Conservation (phyloP, 2,797 vertebrate genomes). For the Rhinoraja longicauda region DNA sequence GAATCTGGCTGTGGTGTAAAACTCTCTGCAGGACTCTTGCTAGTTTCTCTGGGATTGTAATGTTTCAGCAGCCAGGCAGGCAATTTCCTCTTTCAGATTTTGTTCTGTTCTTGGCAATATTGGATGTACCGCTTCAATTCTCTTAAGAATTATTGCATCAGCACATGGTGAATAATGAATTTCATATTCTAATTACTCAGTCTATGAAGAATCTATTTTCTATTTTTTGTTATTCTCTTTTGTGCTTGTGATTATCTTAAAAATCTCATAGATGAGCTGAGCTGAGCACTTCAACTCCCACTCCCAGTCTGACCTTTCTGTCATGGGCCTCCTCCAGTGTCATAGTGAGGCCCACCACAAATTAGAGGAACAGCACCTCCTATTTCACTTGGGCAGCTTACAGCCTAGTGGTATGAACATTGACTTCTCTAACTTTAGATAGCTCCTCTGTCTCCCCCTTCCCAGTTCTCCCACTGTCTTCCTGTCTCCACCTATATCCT, state of each 20-base stretch:
- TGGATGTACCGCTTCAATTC: neutral
- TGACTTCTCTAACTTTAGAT: too few species aligned
- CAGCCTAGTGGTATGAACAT: too few species aligned
- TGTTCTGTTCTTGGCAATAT: neutral
- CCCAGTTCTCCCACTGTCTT: too few species aligned
- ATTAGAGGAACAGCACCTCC: too few species aligned
- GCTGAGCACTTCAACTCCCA: too few species aligned
- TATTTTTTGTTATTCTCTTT: neutral
- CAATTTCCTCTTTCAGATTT: neutral
- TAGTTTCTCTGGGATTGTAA: neutral
- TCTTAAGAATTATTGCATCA: neutral
- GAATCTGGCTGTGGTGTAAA: neutral
- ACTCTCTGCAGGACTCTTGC: neutral
- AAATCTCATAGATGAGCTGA: too few species aligned
- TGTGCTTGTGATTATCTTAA: neutral
- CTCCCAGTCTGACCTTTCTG: too few species aligned
- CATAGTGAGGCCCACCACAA: too few species aligned
- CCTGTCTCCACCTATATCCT: too few species aligned
- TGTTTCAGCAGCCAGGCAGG: neutral
- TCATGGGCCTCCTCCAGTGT: too few species aligned
- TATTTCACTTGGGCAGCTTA: too few species aligned
- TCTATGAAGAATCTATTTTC: neutral
- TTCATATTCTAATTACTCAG: neutral
- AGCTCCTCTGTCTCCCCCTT: too few species aligned
- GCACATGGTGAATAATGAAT: neutral